Evolutionary conservation across 2,888 invertebrate species (phyloP).

Genomic region (Liposcelis brunnea): DNA sequence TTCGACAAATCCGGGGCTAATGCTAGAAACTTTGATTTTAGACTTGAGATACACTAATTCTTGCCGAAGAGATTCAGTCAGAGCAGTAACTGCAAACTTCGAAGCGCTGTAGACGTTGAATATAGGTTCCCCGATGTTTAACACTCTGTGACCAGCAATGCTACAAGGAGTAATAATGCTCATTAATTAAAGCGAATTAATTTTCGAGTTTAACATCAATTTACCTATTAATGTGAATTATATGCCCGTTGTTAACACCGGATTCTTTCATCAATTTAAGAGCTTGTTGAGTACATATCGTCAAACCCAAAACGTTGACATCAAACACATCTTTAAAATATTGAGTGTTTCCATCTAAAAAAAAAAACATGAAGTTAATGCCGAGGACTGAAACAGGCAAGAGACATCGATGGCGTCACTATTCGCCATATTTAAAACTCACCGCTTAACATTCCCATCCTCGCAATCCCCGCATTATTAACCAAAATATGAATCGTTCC

Average conservation of each 20-base stretch:
- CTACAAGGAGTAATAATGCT: conserved; percentile 19
- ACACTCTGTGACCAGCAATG: conserved; percentile 22
- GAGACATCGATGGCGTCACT: too few relatives aligned
- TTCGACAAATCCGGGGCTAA: not conserved
- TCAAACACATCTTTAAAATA: conserved; percentile 14
- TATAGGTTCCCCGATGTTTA: conserved; percentile 12
- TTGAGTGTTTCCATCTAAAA: too few relatives aligned
- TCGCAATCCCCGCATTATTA: too few relatives aligned
- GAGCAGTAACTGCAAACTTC: conserved; percentile 24
- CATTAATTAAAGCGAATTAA: too few relatives aligned
- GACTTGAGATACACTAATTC: conserved; percentile 21
- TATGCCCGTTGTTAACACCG: conserved; percentile 16
- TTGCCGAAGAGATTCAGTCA: conserved; percentile 24
- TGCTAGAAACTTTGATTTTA: conserved; percentile 14
- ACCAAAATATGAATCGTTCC: too few relatives aligned
- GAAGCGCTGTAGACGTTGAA: conserved; percentile 22
- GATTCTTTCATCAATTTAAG: conserved; percentile 19
- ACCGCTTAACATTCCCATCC: too few relatives aligned
- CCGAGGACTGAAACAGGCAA: too few relatives aligned
- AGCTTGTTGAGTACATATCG: conserved; percentile 20
- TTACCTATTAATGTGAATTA: too few relatives aligned
- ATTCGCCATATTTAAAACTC: too few relatives aligned
- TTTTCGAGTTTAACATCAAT: too few relatives aligned
- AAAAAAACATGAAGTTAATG: too few relatives aligned
- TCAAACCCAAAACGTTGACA: conserved; percentile 21